phyloP scores from a whole-genome alignment of 2,888 invertebrate species.

The Capitulum mitella region DNA sequence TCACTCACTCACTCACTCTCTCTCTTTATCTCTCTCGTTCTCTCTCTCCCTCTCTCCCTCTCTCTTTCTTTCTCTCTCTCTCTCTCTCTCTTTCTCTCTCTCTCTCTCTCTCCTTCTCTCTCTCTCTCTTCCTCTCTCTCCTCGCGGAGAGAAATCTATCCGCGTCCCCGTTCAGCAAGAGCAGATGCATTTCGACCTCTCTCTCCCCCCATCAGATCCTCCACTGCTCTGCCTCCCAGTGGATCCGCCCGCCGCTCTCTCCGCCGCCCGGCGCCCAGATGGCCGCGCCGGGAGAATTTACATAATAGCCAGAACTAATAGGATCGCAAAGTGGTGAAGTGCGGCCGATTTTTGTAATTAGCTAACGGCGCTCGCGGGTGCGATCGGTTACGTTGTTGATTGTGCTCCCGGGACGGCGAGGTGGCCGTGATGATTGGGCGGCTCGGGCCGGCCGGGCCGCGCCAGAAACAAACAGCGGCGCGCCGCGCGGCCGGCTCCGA shows the following conservation, averaged over 20 bases:
- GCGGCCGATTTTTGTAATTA: constrained; percentile 24
- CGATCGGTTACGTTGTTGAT: constrained; percentile 24
- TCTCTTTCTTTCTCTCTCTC: neutral
- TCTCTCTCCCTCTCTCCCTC: neutral
- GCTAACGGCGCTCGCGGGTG: constrained; percentile 11
- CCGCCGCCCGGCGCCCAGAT: neutral
- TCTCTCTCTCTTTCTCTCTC: neutral
- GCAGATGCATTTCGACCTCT: no score
- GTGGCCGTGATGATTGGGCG: neutral
- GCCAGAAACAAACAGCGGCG: neutral
- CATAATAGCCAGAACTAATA: constrained; percentile 20
- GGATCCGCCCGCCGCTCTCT: no score
- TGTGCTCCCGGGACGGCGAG: neutral
- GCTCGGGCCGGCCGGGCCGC: neutral
- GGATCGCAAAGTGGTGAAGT: constrained; percentile 18
- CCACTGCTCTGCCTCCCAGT: neutral
- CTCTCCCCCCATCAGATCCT: neutral
- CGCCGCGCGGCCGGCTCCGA: neutral
- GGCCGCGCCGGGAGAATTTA: constrained; percentile 11
- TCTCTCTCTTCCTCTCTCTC: constrained; percentile 4
- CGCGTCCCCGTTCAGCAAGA: no score
- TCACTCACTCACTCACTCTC: neutral
- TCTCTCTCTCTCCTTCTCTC: neutral
- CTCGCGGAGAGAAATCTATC: no score
- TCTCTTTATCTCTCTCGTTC: no score